These are phyloP conservation scores for Strix aluco DNA, from an alignment of 2,113 vertebrate genomes.

Conservation along the genomic window DNA sequence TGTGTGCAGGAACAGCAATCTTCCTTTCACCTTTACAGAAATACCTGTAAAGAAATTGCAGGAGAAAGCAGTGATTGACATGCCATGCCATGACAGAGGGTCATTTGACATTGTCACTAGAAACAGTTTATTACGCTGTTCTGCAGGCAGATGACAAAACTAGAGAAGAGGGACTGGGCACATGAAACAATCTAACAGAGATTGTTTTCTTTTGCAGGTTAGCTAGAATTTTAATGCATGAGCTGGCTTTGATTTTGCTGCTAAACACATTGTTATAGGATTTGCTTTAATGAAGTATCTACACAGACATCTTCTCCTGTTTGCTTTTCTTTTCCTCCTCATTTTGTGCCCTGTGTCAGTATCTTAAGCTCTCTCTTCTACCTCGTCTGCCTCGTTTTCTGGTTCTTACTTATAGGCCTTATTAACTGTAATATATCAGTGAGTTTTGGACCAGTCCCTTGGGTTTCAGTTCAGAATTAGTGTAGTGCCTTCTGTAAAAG, in stretches of 20 bases:
- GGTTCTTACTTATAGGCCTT: background rate
- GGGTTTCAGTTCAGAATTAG: background rate
- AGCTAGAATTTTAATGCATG: background rate
- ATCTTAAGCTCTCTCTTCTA: background rate
- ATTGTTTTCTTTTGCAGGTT: background rate
- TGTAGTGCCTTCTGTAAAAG: background rate
- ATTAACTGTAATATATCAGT: background rate
- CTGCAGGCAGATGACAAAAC: background rate
- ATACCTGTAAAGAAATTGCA: background rate
- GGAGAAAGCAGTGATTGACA: background rate
- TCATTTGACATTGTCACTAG: background rate
- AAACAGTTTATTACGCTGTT: background rate
- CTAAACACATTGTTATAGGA: background rate
- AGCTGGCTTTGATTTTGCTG: background rate
- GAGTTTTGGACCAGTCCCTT: background rate
- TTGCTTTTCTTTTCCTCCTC: background rate
- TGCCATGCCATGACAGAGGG: background rate
- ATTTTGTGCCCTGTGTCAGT: background rate
- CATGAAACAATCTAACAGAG: background rate
- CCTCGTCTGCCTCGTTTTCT: background rate
- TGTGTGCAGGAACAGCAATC: accelerated
- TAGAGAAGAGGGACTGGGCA: background rate
- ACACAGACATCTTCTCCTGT: background rate
- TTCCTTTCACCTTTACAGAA: background rate
- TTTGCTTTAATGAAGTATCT: background rate